Conservation (phyloP, 1,140 invertebrate genomes). For the Dysdera silvatica region DNA sequence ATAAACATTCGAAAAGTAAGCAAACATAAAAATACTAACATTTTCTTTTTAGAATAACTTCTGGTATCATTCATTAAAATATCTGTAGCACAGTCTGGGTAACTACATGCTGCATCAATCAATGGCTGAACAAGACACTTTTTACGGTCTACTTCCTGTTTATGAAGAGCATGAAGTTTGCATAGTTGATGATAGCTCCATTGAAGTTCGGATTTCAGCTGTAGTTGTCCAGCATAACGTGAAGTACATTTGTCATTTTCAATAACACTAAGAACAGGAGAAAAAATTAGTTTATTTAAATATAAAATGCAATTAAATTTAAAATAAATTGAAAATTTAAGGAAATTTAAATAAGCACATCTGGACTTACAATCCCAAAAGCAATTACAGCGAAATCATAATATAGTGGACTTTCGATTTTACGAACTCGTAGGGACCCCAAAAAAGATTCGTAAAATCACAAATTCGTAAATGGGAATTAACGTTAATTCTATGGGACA, state of each 20-base stretch:
- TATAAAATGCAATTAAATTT: neutral
- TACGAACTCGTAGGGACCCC: no score
- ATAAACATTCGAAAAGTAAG: neutral
- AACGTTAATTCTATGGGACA: no score
- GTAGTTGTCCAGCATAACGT: conserved; percentile 9
- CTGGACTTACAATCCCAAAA: no score
- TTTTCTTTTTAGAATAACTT: conserved; percentile 15
- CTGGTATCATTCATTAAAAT: conserved; percentile 24
- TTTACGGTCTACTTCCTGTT: conserved; percentile 7
- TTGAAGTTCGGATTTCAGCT: conserved; percentile 26
- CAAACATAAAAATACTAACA: conserved; percentile 8
- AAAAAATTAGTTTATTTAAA: neutral
- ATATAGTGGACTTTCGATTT: no score
- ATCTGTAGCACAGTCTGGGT: conserved; percentile 30
- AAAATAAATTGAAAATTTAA: neutral
- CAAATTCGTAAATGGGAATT: no score
- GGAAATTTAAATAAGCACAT: neutral
- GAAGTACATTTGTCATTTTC: conserved; percentile 8
- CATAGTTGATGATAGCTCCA: conserved; percentile 26
- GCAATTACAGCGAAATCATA: no score
- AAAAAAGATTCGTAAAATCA: no score
- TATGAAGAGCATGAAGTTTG: conserved; percentile 16
- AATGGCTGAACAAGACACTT: conserved; percentile 13
- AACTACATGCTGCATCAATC: conserved; percentile 28
- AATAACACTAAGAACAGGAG: conserved; percentile 11